phyloP scores from a whole-genome alignment of 2,888 invertebrate species.

The Chouioia cunea region DNA sequence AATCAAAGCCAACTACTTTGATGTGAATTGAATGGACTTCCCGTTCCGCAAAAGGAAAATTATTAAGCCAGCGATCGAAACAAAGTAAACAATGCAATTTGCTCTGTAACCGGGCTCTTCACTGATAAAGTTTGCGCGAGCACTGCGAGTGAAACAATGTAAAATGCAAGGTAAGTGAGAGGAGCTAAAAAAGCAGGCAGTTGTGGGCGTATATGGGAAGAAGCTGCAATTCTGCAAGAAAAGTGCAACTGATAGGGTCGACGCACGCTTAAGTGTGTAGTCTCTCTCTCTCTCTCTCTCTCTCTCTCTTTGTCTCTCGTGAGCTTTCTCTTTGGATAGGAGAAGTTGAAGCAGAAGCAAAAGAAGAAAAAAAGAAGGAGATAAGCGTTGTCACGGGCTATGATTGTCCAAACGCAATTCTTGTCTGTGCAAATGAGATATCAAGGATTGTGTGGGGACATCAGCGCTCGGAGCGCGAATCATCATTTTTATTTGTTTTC shows the following conservation, averaged over 20 bases:
- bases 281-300: too few relatives aligned
- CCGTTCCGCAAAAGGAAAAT: too few relatives aligned
- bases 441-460: constrained; percentile 69
- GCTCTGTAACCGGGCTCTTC: background rate
- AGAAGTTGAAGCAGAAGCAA: constrained; percentile 12
- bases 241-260: constrained; percentile 6
- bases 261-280: constrained; percentile 8
- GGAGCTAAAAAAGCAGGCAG: background rate
- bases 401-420: constrained; percentile 70
- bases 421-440: constrained; percentile 62
- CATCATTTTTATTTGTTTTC: constrained; percentile 46
- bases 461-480: constrained; percentile 67
- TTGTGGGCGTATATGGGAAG: constrained; percentile 20
- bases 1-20: too few relatives aligned
- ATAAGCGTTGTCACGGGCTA: constrained; percentile 61
- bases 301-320: too few relatives aligned
- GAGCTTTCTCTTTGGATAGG: too few relatives aligned
- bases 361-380: constrained; percentile 5
- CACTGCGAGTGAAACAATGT: too few relatives aligned
- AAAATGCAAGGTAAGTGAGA: background rate
- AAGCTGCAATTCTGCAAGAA: constrained; percentile 53
- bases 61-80: too few relatives aligned
- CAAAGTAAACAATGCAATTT: too few relatives aligned
- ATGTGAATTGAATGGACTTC: too few relatives aligned
- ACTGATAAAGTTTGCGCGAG: background rate